These are phyloP conservation scores for Nicator chloris DNA, from an alignment of 2,113 vertebrate genomes.

Conservation along the genomic window DNA sequence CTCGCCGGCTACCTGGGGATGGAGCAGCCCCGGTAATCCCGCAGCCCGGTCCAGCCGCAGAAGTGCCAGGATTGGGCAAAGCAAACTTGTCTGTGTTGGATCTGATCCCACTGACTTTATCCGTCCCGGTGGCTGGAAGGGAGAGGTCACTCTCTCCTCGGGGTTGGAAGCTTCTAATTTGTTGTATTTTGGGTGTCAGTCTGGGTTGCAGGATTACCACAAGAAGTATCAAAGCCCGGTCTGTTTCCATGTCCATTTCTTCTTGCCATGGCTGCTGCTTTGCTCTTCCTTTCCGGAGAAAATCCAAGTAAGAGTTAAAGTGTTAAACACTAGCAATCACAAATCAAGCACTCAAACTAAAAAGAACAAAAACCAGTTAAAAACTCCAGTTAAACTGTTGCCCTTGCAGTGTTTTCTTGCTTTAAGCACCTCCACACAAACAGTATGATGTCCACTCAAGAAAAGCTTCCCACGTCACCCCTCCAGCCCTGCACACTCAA, in stretches of 20 bases:
- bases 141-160: accelerated
- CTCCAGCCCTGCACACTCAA: not conserved
- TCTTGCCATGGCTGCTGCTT: not conserved
- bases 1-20: not conserved
- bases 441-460: accelerated
- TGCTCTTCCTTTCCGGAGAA: not conserved
- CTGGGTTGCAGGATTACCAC: not conserved
- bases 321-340: too few species aligned
- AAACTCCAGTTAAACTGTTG: too few species aligned
- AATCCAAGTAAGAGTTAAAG: not conserved
- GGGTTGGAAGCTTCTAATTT: accelerated
- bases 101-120: accelerated
- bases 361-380: too few species aligned
- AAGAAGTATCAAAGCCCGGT: not conserved
- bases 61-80: accelerated
- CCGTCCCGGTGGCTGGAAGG: accelerated
- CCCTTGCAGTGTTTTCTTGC: accelerated
- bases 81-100: accelerated
- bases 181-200: not conserved
- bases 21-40: not conserved
- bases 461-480: not conserved
- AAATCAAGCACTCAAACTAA: not conserved
- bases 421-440: not conserved
- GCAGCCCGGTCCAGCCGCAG: not conserved
- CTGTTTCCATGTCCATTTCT: not conserved